These are phyloP conservation scores for Phrynocephalus guinanensis DNA, from an alignment of 2,797 vertebrate species.

Conservation along the genomic window DNA sequence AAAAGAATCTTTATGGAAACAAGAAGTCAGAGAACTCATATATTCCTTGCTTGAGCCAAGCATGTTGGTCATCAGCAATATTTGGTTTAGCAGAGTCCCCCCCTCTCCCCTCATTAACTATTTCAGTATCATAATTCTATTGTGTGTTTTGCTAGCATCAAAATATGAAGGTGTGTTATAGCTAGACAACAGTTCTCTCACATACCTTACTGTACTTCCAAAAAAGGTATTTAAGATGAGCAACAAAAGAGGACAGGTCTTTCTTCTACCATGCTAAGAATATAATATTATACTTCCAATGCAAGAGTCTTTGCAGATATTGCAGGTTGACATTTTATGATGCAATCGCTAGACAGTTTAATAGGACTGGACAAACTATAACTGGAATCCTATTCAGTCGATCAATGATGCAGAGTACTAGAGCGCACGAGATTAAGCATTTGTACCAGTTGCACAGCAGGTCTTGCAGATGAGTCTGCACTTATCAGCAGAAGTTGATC, in stretches of 20 bases:
- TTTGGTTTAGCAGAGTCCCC: constrained; percentile 50
- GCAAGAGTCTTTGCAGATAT: background rate
- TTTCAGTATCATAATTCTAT: constrained; percentile 15
- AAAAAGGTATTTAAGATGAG: background rate
- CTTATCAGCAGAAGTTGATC: no score
- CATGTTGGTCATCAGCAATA: constrained; percentile 47
- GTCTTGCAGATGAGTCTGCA: no score
- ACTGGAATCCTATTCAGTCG: no score
- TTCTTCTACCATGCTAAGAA: background rate
- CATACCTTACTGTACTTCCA: constrained; percentile 9
- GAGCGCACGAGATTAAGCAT: no score
- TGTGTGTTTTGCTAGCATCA: constrained; percentile 36
- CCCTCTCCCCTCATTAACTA: background rate
- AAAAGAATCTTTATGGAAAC: constrained; percentile 76
- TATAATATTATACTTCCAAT: background rate
- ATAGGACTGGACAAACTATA: no score
- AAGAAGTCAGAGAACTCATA: constrained; percentile 63
- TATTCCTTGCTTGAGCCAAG: constrained; percentile 45
- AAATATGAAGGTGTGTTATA: constrained; percentile 31
- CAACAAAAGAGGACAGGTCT: background rate
- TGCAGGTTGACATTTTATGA: background rate
- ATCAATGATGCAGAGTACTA: no score
- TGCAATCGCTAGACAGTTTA: no score
- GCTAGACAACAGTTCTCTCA: constrained; percentile 19
- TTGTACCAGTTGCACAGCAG: no score